Conservation (phyloP, 2,113 vertebrate genomes). For the Athene cunicularia region DNA sequence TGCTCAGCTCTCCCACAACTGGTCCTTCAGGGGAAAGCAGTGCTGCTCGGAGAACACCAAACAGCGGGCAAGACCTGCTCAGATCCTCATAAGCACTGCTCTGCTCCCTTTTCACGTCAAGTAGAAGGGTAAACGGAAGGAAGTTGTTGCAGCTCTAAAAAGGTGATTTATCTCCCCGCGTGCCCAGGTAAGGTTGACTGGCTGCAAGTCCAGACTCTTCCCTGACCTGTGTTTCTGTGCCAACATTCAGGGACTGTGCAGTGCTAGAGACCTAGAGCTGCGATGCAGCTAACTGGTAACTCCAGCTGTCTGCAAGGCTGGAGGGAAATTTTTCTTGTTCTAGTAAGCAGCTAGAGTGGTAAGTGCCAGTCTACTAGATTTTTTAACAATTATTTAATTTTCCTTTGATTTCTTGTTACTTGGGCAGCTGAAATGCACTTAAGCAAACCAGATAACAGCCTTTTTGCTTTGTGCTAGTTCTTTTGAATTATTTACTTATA, state of each 20-base stretch:
- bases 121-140: background rate
- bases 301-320: background rate
- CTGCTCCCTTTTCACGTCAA: background rate
- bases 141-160: background rate
- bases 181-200: background rate
- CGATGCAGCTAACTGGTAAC: constrained; percentile 27
- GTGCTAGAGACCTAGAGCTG: background rate
- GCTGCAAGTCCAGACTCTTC: background rate
- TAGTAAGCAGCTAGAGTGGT: background rate
- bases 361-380: background rate
- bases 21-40: too few species aligned
- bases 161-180: background rate
- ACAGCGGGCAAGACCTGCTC: rapidly evolving
- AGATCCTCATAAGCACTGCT: rapidly evolving
- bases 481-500: background rate
- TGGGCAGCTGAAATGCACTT: background rate
- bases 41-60: background rate
- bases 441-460: background rate
- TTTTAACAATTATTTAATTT: background rate
- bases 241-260: background rate
- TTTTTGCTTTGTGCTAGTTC: background rate
- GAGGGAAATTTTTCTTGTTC: constrained; percentile 1
- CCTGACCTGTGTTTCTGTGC: background rate
- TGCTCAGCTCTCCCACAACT: too few species aligned
- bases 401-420: background rate